Percentiles rank a stretch among this genome's conserved stretches.
Evolutionary conservation across 2,113 vertebrate species (phyloP).

Genomic region (Ibidorhyncha struthersii): DNA sequence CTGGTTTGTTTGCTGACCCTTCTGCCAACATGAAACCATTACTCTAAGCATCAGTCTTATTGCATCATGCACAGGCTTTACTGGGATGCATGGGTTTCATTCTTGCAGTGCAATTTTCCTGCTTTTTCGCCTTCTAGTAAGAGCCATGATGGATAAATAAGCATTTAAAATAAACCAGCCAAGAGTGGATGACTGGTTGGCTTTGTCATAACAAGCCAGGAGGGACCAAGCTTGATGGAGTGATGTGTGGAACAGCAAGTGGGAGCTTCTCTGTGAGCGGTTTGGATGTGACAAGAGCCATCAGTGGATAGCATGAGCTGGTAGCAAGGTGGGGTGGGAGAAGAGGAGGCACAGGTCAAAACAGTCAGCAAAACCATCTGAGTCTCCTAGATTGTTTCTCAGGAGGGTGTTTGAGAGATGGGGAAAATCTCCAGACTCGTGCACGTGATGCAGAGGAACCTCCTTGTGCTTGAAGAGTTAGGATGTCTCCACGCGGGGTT

Average conservation of each 20-base stretch:
- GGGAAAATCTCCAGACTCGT: background rate
- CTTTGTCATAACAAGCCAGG: background rate
- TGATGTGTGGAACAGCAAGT: background rate
- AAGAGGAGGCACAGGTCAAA: background rate
- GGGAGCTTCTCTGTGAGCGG: rapidly evolving
- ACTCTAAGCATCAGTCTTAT: background rate
- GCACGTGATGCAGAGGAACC: background rate
- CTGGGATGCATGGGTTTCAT: background rate
- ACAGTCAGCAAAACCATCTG: background rate
- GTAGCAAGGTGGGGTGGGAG: background rate
- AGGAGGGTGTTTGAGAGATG: background rate
- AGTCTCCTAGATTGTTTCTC: background rate
- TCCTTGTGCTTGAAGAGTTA: background rate
- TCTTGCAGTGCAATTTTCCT: background rate
- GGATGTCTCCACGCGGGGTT: rapidly evolving
- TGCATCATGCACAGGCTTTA: background rate
- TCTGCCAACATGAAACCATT: background rate
- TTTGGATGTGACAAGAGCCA: background rate
- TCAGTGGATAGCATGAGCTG: rapidly evolving
- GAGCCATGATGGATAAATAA: background rate
- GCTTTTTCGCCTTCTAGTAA: background rate
- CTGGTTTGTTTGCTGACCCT: rapidly evolving
- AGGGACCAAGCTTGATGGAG: background rate
- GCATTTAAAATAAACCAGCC: background rate
- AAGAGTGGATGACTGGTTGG: background rate